A percentile compares a stretch with the other conserved stretches of the same genome.
Conservation (phyloP, 2,888 invertebrate genomes). For the Metellina segmentata region DNA sequence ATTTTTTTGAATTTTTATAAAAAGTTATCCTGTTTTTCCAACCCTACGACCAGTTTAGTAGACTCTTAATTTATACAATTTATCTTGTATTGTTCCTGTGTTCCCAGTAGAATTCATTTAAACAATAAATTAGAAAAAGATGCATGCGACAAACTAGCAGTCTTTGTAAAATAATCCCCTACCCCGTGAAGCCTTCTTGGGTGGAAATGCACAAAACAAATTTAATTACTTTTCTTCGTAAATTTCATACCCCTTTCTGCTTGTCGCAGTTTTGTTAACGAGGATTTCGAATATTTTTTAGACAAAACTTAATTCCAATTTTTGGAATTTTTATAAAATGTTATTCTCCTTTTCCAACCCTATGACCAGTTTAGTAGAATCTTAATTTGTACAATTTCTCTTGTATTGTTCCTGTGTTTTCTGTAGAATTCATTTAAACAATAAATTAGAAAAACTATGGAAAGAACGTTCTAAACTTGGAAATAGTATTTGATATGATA, state of each 20-base stretch:
- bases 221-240: too few relatives aligned
- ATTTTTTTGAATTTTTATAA: not conserved
- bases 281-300: not conserved
- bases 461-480: too few relatives aligned
- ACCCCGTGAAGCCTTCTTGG: not conserved
- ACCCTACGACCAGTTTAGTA: not conserved
- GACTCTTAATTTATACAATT: not conserved
- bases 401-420: too few relatives aligned
- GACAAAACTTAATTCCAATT: not conserved
- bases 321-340: not conserved
- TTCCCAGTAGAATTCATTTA: too few relatives aligned
- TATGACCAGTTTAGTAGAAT: not conserved
- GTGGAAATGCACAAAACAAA: not conserved
- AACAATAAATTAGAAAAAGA: constrained; percentile 2
- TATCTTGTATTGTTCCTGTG: too few relatives aligned
- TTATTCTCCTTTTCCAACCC: not conserved
- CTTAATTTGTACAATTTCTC: too few relatives aligned
- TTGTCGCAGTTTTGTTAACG: not conserved
- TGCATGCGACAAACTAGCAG: constrained; percentile 56
- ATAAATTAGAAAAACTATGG: too few relatives aligned
- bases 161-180: constrained; percentile 1
- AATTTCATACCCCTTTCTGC: not conserved
- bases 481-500: too few relatives aligned
- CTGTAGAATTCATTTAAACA: too few relatives aligned
- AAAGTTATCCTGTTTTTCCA: not conserved